Evolutionary conservation across 2,113 vertebrate species (phyloP).

Genomic region (Rhegmatorhina hoffmannsi): DNA sequence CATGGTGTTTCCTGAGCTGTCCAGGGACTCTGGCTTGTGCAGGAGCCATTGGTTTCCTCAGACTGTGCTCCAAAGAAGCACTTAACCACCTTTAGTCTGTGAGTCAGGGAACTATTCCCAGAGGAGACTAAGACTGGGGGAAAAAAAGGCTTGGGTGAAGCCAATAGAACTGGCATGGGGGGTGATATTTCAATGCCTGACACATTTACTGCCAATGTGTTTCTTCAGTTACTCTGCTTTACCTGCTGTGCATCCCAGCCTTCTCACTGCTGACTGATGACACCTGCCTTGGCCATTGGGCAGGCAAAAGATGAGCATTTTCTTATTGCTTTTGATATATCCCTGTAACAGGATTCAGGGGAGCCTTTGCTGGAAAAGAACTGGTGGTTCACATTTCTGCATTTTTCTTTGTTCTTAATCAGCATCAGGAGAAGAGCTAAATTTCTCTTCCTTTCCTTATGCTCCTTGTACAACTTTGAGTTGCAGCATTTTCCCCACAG

Average conservation of each 20-base stretch:
- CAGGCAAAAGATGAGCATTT: not conserved
- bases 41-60: not conserved
- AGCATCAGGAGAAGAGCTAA: not conserved
- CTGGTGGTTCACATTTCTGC: not conserved
- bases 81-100: not conserved
- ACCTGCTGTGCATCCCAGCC: not conserved
- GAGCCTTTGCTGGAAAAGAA: not conserved
- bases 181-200: not conserved
- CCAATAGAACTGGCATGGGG: accelerated
- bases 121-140: not conserved
- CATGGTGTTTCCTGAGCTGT: not conserved
- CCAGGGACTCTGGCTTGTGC: not conserved
- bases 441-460: not conserved
- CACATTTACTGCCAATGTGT: not conserved
- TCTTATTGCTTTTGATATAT: not conserved
- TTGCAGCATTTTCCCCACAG: not conserved
- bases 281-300: not conserved
- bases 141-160: not conserved
- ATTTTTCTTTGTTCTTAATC: not conserved
- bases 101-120: not conserved
- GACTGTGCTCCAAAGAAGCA: not conserved
- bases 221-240: not conserved
- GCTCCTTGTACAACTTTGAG: not conserved
- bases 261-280: not conserved
- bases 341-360: not conserved